phyloP scores from a whole-genome alignment of 2,888 invertebrate genomes.

The Anthrax anthrax region DNA sequence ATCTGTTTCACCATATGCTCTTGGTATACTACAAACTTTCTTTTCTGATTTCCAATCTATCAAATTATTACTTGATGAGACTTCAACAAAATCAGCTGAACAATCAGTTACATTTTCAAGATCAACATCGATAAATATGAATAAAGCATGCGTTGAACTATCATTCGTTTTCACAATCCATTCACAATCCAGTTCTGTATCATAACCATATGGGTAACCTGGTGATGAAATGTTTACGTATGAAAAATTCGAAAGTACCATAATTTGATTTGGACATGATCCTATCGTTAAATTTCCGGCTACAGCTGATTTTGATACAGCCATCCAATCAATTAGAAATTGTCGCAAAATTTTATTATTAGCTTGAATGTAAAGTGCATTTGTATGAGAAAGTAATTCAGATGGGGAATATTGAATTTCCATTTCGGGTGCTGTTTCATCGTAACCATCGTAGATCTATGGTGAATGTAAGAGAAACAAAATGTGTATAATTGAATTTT shows the following conservation, averaged over 20 bases:
- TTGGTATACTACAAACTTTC: constrained; percentile 37
- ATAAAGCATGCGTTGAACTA: constrained; percentile 43
- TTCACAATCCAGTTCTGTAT: constrained; percentile 45
- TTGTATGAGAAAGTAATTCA: constrained; percentile 41
- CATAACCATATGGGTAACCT: constrained; percentile 60
- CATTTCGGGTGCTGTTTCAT: constrained; percentile 38
- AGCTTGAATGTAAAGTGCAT: constrained; percentile 42
- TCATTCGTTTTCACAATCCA: constrained; percentile 53
- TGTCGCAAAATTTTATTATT: constrained; percentile 12
- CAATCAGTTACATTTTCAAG: constrained; percentile 46
- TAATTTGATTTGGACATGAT: constrained; percentile 19
- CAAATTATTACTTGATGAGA: constrained; percentile 37
- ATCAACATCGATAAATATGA: constrained; percentile 43
- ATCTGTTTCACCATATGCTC: constrained; percentile 25
- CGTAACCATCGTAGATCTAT: constrained; percentile 64
- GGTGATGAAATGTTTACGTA: constrained; percentile 46
- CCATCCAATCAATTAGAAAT: constrained; percentile 15
- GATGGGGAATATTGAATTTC: neutral
- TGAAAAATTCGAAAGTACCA: constrained; percentile 18
- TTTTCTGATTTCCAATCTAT: constrained; percentile 40
- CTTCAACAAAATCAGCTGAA: constrained; percentile 43
- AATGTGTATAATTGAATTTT: no score
- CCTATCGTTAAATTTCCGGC: constrained; percentile 1
- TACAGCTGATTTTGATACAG: constrained; percentile 16
- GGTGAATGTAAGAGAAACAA: no score